A percentile compares a stretch with the other conserved stretches of the same genome.
Conservation (phyloP, 1,140 invertebrate species). For the Sipha flava region DNA sequence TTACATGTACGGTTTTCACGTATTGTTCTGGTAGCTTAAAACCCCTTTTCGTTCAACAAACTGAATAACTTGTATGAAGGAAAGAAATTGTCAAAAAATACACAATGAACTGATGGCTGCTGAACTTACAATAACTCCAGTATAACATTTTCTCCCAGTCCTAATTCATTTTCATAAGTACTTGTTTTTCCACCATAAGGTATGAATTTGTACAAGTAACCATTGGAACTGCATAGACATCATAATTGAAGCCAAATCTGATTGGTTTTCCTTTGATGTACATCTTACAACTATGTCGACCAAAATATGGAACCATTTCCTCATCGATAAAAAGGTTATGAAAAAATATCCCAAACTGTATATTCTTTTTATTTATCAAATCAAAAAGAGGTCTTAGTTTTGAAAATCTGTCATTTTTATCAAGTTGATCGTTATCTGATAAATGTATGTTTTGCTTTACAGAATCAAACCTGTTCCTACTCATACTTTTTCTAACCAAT, state of each 20-base stretch:
- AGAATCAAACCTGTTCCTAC: neutral
- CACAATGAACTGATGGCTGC: neutral
- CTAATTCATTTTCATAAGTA: neutral
- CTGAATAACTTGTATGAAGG: neutral
- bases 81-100: conserved; percentile 20
- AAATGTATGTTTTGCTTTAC: conserved; percentile 3
- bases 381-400: neutral
- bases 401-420: conserved; percentile 1
- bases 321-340: conserved; percentile 42
- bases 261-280: conserved; percentile 40
- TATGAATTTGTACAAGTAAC: conserved; percentile 30
- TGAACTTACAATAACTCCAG: neutral
- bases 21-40: neutral
- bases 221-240: conserved; percentile 32
- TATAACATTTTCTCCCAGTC: conserved; percentile 13
- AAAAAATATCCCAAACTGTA: conserved; percentile 41
- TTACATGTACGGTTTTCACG: neutral
- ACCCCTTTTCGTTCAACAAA: neutral
- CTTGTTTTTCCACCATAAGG: conserved; percentile 24
- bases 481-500: neutral
- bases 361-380: conserved; percentile 18
- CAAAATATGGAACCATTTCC: conserved; percentile 36
- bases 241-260: conserved; percentile 46
- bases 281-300: conserved; percentile 30
- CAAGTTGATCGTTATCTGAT: neutral